A percentile compares a stretch with the other conserved stretches of the same genome.
phyloP scores from a whole-genome alignment of 2,113 vertebrate genomes.

The Paratilapia polleni region DNA sequence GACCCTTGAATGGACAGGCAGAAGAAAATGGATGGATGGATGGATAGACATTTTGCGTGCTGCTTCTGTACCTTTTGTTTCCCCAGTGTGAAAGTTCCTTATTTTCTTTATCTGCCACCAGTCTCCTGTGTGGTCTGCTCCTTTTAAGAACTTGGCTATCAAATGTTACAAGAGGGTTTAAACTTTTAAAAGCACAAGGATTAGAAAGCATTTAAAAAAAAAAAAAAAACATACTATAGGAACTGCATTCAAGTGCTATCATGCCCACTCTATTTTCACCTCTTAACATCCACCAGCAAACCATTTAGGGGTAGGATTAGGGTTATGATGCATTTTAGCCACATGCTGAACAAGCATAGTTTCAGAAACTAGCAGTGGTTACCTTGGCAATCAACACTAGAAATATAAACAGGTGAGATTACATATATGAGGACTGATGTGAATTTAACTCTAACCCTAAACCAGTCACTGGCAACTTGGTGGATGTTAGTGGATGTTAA shows the following conservation, averaged over 20 bases:
- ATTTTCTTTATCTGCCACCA: too few relatives aligned
- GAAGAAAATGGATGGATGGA: too few relatives aligned
- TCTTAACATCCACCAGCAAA: neutral
- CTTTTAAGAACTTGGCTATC: neutral
- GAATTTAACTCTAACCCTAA: too few relatives aligned
- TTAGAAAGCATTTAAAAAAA: neutral
- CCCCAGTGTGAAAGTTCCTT: too few relatives aligned
- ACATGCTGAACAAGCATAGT: neutral
- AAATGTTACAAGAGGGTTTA: neutral
- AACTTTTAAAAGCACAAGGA: neutral
- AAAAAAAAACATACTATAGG: neutral
- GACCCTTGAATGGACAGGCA: too few relatives aligned
- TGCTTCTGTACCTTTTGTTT: too few relatives aligned
- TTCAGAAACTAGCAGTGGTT: neutral
- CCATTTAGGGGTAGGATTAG: neutral
- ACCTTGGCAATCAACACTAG: neutral
- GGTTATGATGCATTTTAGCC: neutral
- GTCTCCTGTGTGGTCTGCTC: neutral
- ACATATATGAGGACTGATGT: too few relatives aligned
- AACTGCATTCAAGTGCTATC: neutral
- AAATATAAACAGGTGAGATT: neutral
- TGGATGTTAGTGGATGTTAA: too few relatives aligned
- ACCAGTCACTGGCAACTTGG: too few relatives aligned
- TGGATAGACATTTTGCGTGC: too few relatives aligned
- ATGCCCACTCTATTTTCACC: neutral